phyloP scores from a whole-genome alignment of 2,888 invertebrate species.

The Mantis religiosa region DNA sequence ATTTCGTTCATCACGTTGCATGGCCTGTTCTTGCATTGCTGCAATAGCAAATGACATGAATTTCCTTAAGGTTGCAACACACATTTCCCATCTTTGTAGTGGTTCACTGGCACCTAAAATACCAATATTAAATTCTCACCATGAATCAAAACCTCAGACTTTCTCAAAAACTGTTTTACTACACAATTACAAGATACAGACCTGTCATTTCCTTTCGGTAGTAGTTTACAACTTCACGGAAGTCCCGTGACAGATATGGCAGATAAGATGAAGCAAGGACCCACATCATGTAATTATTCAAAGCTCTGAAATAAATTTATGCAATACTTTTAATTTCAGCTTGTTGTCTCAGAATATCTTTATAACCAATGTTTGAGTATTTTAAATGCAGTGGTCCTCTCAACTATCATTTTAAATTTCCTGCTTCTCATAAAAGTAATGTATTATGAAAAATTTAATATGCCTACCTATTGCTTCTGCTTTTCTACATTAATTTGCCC shows the following conservation, averaged over 20 bases:
- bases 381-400: too few species aligned
- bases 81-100: constrained; percentile 50
- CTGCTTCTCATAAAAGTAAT: too few species aligned
- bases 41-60: constrained; percentile 50
- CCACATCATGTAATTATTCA: constrained; percentile 46
- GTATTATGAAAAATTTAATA: too few species aligned
- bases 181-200: constrained; percentile 7
- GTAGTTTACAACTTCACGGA: constrained; percentile 36
- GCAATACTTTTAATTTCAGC: neutral
- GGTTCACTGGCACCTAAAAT: constrained; percentile 4
- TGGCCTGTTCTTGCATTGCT: constrained; percentile 42
- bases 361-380: too few species aligned
- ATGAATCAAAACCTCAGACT: neutral
- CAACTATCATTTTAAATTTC: too few species aligned
- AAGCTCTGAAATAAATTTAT: constrained; percentile 21
- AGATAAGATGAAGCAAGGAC: constrained; percentile 51
- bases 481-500: too few species aligned
- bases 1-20: constrained; percentile 36
- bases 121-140: too few species aligned
- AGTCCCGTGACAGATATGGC: constrained; percentile 51
- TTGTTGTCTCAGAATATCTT: too few species aligned
- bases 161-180: neutral
- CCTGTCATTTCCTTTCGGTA: constrained; percentile 36
- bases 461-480: too few species aligned
- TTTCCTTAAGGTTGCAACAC: constrained; percentile 46